phyloP scores from a whole-genome alignment of 2,797 vertebrate species.

The Varecia variegata region DNA sequence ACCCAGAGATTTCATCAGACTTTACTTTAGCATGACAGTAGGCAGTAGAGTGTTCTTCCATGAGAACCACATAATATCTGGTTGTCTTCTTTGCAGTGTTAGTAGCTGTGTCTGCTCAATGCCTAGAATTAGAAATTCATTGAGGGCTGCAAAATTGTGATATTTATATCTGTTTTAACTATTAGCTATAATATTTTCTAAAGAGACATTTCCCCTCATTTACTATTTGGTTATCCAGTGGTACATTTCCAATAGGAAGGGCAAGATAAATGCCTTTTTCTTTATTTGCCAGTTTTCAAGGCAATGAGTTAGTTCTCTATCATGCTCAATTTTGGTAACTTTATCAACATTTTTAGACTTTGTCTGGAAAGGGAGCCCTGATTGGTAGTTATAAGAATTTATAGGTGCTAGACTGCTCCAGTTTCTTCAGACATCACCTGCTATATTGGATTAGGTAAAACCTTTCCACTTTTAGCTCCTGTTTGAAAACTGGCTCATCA shows the following conservation, averaged over 20 bases:
- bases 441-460: neutral
- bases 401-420: neutral
- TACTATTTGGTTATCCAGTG: neutral
- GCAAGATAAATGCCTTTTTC: neutral
- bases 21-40: neutral
- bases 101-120: neutral
- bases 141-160: neutral
- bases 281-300: neutral
- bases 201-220: neutral
- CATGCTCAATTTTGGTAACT: neutral
- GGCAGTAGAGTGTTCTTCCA: neutral
- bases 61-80: neutral
- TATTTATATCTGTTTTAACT: conserved; percentile 4
- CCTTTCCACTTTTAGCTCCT: neutral
- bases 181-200: neutral
- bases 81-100: neutral
- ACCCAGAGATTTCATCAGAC: neutral
- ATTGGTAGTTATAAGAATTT: neutral
- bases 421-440: neutral
- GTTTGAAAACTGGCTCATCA: neutral
- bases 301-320: neutral
- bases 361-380: neutral
- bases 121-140: neutral
- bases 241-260: neutral
- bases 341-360: neutral